phyloP scores from a whole-genome alignment of 2,888 invertebrate species.

The Apamea anceps region DNA sequence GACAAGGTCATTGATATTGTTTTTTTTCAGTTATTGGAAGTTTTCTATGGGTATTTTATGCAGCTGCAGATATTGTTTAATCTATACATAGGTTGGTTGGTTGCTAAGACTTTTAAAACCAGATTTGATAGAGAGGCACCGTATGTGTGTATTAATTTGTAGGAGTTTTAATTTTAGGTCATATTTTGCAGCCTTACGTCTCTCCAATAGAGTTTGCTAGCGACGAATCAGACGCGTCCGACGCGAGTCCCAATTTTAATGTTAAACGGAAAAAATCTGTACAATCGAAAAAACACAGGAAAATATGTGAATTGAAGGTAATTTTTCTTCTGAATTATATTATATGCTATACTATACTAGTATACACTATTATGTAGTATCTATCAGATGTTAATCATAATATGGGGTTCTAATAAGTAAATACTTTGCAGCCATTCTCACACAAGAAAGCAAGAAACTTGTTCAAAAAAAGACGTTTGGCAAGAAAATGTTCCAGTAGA shows the following conservation, averaged over 20 bases:
- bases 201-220: conserved; percentile 84
- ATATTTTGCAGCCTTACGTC: conserved; percentile 89
- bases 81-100: conserved; percentile 19
- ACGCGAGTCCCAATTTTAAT: conserved; percentile 63
- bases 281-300: conserved; percentile 68
- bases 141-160: conserved; percentile 52
- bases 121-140: conserved; percentile 7
- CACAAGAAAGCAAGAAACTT: conserved; percentile 47
- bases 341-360: too few relatives aligned
- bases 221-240: conserved; percentile 72
- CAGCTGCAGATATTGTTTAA: conserved; percentile 37
- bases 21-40: conserved; percentile 39
- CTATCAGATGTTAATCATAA: neutral
- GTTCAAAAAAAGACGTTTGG: conserved; percentile 37
- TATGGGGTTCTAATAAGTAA: neutral
- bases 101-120: conserved; percentile 6
- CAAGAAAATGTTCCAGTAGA: conserved; percentile 45
- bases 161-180: conserved; percentile 85
- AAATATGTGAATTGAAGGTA: conserved; percentile 66
- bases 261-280: conserved; percentile 69
- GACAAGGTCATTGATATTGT: conserved; percentile 24
- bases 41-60: conserved; percentile 35
- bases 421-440: conserved; percentile 45
- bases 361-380: neutral
- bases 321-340: neutral